Conservation (phyloP, 2,797 vertebrate genomes). For the Potorous gilbertii region DNA sequence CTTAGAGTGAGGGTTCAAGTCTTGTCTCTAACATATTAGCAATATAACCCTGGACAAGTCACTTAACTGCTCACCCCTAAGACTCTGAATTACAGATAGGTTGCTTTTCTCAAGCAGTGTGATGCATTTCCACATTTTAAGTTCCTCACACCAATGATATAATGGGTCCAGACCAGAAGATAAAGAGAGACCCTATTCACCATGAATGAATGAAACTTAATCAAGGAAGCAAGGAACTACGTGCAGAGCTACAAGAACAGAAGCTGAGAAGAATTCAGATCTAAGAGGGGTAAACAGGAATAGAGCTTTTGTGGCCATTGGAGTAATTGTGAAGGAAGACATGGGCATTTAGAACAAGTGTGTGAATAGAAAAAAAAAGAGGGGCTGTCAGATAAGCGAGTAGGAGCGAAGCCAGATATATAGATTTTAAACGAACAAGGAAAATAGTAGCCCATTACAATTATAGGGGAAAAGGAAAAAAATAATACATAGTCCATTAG, state of each 20-base stretch:
- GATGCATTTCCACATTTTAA: not conserved
- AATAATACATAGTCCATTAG: not conserved
- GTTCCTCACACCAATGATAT: not conserved
- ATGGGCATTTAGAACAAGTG: not conserved
- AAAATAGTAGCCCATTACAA: not conserved
- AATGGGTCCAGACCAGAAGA: not conserved
- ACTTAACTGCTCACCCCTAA: not conserved
- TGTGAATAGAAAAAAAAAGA: too few species aligned
- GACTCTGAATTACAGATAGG: not conserved
- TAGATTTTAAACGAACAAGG: accelerated
- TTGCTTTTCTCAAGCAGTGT: not conserved
- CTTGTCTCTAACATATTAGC: not conserved
- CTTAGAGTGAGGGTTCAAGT: not conserved
- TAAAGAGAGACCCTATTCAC: not conserved
- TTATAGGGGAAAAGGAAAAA: not conserved
- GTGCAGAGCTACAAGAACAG: not conserved
- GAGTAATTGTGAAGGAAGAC: not conserved
- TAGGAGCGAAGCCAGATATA: not conserved
- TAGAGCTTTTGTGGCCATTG: not conserved
- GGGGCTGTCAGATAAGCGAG: not conserved
- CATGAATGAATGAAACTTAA: not conserved
- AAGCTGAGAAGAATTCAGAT: not conserved
- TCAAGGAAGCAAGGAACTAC: not conserved
- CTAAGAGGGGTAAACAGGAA: not conserved
- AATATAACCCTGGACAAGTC: not conserved